These are phyloP conservation scores for Cheumatopsyche charites DNA, from an alignment of 1,140 invertebrate species.

Conservation along the genomic window DNA sequence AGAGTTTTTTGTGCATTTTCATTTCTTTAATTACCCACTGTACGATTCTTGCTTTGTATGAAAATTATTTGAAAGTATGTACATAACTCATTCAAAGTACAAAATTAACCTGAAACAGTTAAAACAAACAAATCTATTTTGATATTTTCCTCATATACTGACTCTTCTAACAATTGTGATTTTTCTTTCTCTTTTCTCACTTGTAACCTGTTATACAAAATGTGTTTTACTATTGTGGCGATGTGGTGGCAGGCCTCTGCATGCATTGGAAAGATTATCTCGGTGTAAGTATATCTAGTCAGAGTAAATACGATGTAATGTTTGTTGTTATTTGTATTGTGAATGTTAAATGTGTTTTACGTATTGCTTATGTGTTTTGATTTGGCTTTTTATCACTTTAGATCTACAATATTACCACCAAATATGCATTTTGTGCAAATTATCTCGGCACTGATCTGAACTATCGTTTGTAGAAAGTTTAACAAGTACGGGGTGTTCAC, in stretches of 20 bases:
- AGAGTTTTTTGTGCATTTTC: too few species aligned
- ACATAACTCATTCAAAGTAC: too few species aligned
- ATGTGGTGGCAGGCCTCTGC: conserved; percentile 70
- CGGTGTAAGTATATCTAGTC: conserved; percentile 78
- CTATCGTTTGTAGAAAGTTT: too few species aligned
- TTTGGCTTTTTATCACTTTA: not conserved
- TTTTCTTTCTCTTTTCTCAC: not conserved
- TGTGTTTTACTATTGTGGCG: conserved; percentile 54
- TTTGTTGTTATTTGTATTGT: conserved; percentile 2
- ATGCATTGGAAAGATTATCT: conserved; percentile 83
- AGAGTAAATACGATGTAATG: not conserved
- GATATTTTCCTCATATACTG: not conserved
- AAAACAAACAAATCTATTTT: not conserved
- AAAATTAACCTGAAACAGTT: too few species aligned
- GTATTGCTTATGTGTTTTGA: not conserved
- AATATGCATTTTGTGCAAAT: conserved; percentile 9
- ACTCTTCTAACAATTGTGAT: not conserved
- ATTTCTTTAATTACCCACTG: too few species aligned
- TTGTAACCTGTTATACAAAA: conserved; percentile 27
- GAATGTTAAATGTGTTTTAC: conserved; percentile 11
- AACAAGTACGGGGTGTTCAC: too few species aligned
- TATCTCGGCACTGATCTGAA: too few species aligned
- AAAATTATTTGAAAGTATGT: too few species aligned
- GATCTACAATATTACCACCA: not conserved
- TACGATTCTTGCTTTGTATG: too few species aligned